Conservation (phyloP, 2,888 invertebrate genomes). For the Xestia c-nigrum region DNA sequence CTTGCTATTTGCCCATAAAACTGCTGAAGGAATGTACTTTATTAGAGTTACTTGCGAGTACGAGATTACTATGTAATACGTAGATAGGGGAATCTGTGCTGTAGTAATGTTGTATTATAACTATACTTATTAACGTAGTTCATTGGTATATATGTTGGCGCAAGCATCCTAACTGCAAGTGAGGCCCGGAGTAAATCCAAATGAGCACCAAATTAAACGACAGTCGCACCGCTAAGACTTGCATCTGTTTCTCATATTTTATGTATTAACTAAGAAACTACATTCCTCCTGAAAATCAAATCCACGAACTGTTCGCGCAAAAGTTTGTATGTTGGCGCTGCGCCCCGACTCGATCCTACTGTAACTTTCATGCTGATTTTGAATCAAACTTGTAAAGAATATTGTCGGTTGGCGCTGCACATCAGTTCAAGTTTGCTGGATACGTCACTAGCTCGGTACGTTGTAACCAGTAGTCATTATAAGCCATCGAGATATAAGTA, state of each 20-base stretch:
- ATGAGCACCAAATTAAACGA: neutral
- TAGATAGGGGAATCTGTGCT: neutral
- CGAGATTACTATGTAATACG: slow-evolving; percentile 6
- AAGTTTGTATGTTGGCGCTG: neutral
- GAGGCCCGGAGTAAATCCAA: neutral
- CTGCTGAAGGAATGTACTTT: slow-evolving; percentile 46
- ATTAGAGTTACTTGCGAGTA: slow-evolving; percentile 27
- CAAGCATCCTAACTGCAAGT: neutral
- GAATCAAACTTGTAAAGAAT: neutral
- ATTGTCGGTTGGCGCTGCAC: too few relatives aligned
- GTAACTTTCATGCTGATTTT: slow-evolving; percentile 8
- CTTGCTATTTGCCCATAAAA: slow-evolving; percentile 43
- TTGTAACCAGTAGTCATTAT: neutral
- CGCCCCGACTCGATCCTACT: neutral
- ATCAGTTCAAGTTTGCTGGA: neutral
- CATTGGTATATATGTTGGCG: neutral
- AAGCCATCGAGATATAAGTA: too few relatives aligned
- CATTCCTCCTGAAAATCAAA: neutral
- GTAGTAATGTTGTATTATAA: neutral
- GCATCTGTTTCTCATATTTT: neutral
- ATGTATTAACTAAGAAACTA: neutral
- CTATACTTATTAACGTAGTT: neutral
- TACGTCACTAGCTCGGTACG: neutral
- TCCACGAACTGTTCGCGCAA: neutral
- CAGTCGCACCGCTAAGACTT: neutral